A percentile compares a stretch with the other conserved stretches of the same genome.
These are phyloP conservation scores for Aegotheles bennettii DNA, from an alignment of 2,113 vertebrate genomes.

Conservation along the genomic window DNA sequence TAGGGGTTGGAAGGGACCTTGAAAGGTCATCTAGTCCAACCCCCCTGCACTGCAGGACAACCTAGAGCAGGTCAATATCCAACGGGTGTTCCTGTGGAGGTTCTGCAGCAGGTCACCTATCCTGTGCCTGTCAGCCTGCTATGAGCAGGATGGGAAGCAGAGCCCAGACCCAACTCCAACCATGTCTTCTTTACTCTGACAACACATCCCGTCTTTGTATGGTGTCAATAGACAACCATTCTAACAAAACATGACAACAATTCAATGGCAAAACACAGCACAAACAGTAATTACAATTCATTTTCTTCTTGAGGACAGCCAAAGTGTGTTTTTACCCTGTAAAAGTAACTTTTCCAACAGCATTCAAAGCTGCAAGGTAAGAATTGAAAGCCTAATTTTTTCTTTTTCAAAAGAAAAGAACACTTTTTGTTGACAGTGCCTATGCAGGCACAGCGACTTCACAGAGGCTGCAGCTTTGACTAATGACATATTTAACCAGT, in stretches of 20 bases:
- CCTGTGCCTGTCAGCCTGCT: neutral
- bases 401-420: neutral
- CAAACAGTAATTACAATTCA: neutral
- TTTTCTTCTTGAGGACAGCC: neutral
- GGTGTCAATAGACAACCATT: neutral
- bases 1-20: too few species aligned
- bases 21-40: too few species aligned
- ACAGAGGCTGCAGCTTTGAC: neutral
- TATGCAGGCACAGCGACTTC: neutral
- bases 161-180: neutral
- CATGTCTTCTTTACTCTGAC: neutral
- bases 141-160: accelerated
- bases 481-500: accelerated
- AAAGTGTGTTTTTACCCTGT: accelerated
- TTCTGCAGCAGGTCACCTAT: neutral
- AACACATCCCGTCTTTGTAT: accelerated
- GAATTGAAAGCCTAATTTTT: neutral
- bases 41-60: too few species aligned
- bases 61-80: too few species aligned
- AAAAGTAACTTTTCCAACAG: neutral
- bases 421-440: neutral
- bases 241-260: neutral
- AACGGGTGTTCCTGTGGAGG: accelerated
- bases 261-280: neutral
- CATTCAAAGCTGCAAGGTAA: neutral